A percentile compares a stretch with the other conserved stretches of the same genome.
Conservation (phyloP, 2,888 invertebrate genomes). For the Drosophila rellima region DNA sequence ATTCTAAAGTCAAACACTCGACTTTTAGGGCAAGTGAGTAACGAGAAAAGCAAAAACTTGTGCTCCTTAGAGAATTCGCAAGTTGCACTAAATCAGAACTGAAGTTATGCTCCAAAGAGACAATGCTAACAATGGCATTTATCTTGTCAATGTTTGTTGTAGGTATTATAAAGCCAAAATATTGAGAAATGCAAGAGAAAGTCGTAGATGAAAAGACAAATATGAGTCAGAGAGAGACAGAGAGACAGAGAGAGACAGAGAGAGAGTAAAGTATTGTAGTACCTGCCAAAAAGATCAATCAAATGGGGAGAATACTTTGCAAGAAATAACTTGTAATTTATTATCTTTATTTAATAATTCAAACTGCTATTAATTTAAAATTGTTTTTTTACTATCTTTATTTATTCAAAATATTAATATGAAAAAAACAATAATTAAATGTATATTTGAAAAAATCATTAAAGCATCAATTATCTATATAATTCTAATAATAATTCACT, state of each 20-base stretch:
- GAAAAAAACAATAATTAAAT: too few relatives aligned
- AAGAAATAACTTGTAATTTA: too few relatives aligned
- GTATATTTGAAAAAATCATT: too few relatives aligned
- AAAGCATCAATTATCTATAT: too few relatives aligned
- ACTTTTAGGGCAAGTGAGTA: conserved; percentile 2
- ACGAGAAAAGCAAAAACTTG: not conserved
- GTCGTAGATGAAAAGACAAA: not conserved
- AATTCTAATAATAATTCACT: too few relatives aligned
- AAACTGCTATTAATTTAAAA: too few relatives aligned
- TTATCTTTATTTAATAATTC: too few relatives aligned
- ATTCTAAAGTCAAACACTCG: conserved; percentile 17
- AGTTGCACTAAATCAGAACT: not conserved
- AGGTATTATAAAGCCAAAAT: not conserved
- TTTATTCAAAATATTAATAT: too few relatives aligned
- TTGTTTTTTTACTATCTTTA: too few relatives aligned
- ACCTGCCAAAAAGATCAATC: too few relatives aligned
- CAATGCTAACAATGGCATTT: not conserved
- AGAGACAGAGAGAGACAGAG: too few relatives aligned
- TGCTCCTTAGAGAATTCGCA: not conserved
- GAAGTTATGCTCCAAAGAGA: conserved; percentile 1
- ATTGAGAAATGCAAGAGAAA: not conserved
- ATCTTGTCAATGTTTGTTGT: not conserved
- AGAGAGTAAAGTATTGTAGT: not conserved
- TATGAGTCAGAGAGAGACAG: too few relatives aligned
- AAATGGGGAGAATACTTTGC: not conserved